Percentiles rank a stretch among this genome's conserved stretches.
Evolutionary conservation across 2,113 vertebrate species (phyloP).

Genomic region (Poeciliopsis retropinna): DNA sequence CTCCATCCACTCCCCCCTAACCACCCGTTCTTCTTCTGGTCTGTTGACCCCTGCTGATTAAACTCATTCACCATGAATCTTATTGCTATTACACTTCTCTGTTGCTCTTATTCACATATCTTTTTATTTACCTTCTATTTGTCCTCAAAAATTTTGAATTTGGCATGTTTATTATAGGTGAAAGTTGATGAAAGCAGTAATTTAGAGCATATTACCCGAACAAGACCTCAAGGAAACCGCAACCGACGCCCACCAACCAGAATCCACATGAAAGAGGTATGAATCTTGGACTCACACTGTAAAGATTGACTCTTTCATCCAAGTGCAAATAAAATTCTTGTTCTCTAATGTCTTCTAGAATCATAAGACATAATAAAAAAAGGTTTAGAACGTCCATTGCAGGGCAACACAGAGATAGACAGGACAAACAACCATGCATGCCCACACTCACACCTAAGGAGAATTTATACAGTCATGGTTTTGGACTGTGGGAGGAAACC

Average conservation of each 20-base stretch:
- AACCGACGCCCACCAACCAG: conserved; percentile 90
- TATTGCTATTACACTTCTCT: too few relatives aligned
- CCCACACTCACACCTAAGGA: too few relatives aligned
- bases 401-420: too few relatives aligned
- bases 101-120: not conserved
- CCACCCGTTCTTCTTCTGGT: not conserved
- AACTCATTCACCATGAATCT: not conserved
- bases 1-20: too few relatives aligned
- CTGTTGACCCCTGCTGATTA: not conserved
- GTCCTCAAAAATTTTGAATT: not conserved
- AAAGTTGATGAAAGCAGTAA: conserved; percentile 87
- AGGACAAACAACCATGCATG: too few relatives aligned
- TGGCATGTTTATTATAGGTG: conserved; percentile 77
- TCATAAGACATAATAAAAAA: not conserved
- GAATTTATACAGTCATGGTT: too few relatives aligned
- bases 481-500: too few relatives aligned
- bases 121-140: not conserved
- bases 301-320: not conserved
- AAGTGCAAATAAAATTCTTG: not conserved
- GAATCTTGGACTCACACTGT: conserved; percentile 3
- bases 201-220: conserved; percentile 91
- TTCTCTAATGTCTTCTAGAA: not conserved
- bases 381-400: too few relatives aligned
- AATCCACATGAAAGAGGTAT: conserved; percentile 92
- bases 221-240: conserved; percentile 85